Evolutionary conservation across 1,140 invertebrate species (phyloP), one percentile per base, ranked within the genome.

Genomic region (Armadillidium nasatum): DNA sequence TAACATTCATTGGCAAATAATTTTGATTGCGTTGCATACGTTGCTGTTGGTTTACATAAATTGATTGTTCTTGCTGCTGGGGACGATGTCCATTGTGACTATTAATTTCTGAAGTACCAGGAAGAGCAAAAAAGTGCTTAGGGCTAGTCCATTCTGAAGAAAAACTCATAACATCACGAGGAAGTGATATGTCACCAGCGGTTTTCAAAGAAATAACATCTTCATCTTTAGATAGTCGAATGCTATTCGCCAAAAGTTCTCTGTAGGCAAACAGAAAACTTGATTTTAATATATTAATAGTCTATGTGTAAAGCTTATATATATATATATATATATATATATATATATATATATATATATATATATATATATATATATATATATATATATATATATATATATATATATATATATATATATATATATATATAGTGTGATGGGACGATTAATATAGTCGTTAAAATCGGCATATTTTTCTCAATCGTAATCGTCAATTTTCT

Each of bases 141-240:
- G 46, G 46, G 15, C 46, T 50, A 50, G 46, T 10, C 46, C 46
- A 50, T 15, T 50, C 46, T 50, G 46, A 50, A 50, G 46, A 50
- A 9, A 10, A 15, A 50, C 46, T 50, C 46, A 50, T 50, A 50
- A 50, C 15, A 33, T 54, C 43, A 15, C 73, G 73, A 15, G 73
- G 73, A 23, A 74, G 60, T 7, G 50, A 66, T 21, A 74, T 74
- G 73, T 74, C 73, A n/a, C 73, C 73, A 3, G 73, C 73, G 21
- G 73, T 74, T 23, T 67, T 54, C 54, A 74, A n/a, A 7, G 73
- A 74, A 15, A 74, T 74, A 23, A 74, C 73, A 33, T 74, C 73
- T 67, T 74, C 73, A 54, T 74, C 73, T 50, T 15, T 50, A 10
- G 46, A 50, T 10, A 50, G 46, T 9, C 46, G 46, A 50, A 50